phyloP scores from a whole-genome alignment of 2,797 vertebrate genomes.

The Pogoniulus pusillus region DNA sequence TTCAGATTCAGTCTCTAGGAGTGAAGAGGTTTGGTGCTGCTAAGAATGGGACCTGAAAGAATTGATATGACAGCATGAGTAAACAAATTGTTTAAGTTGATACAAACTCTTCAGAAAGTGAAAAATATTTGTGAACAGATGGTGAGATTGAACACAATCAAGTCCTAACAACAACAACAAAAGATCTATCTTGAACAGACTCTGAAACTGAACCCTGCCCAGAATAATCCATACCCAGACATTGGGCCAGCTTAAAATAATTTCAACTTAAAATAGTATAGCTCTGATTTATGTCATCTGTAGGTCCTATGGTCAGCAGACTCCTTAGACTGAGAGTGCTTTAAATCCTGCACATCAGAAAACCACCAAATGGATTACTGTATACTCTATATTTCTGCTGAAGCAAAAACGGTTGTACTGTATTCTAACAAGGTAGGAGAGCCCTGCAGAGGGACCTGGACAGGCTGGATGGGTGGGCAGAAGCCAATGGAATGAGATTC shows the following conservation, averaged over 20 bases:
- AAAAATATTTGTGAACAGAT: background rate
- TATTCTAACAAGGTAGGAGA: background rate
- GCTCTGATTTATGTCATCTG: slow-evolving; percentile 41
- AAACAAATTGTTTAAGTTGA: background rate
- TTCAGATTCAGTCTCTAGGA: background rate
- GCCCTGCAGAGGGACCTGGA: no score
- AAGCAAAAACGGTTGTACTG: background rate
- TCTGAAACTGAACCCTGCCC: background rate
- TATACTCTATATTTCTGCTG: slow-evolving; percentile 1
- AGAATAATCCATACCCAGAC: slow-evolving; percentile 11
- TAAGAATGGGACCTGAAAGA: background rate
- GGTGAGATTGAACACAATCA: background rate
- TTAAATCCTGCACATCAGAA: slow-evolving; percentile 4
- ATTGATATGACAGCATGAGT: background rate
- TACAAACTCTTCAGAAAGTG: background rate
- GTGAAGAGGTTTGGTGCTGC: background rate
- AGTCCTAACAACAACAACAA: background rate
- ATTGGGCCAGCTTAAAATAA: slow-evolving; percentile 21
- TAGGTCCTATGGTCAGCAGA: slow-evolving; percentile 30
- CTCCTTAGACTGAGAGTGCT: background rate
- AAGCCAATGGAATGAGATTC: no score
- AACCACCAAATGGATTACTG: slow-evolving; percentile 6
- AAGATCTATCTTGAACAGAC: background rate
- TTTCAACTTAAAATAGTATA: slow-evolving; percentile 3
- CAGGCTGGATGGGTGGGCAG: no score